phyloP scores from a whole-genome alignment of 2,113 vertebrate genomes.

The Hylia prasina region DNA sequence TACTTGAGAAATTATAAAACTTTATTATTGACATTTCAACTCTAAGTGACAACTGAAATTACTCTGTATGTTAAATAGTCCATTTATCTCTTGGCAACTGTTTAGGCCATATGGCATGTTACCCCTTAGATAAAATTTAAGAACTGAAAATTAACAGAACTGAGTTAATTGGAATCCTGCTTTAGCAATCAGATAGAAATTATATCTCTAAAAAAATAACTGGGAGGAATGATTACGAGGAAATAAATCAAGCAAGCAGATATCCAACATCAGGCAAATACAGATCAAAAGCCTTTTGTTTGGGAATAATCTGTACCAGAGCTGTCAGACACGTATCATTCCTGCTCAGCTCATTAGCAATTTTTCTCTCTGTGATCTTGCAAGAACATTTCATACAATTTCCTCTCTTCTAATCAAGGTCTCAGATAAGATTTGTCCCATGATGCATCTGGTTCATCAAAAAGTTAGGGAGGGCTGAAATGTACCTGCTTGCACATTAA shows the following conservation, averaged over 20 bases:
- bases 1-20: neutral
- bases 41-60: neutral
- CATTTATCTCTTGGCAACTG: neutral
- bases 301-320: neutral
- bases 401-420: neutral
- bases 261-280: neutral
- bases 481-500: neutral
- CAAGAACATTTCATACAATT: neutral
- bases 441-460: neutral
- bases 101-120: neutral
- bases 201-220: neutral
- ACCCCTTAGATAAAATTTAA: neutral
- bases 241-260: neutral
- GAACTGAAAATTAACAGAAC: neutral
- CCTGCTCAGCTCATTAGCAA: neutral
- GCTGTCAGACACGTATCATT: neutral
- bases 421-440: neutral
- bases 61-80: neutral
- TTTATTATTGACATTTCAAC: neutral
- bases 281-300: neutral
- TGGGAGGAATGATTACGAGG: neutral
- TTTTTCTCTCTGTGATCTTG: neutral
- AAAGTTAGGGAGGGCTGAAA: neutral
- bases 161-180: neutral
- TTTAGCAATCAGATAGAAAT: neutral